Percentiles rank a stretch among this genome's conserved stretches.
Evolutionary conservation across 2,113 vertebrate genomes (phyloP).

Genomic region (Microcebus murinus): DNA sequence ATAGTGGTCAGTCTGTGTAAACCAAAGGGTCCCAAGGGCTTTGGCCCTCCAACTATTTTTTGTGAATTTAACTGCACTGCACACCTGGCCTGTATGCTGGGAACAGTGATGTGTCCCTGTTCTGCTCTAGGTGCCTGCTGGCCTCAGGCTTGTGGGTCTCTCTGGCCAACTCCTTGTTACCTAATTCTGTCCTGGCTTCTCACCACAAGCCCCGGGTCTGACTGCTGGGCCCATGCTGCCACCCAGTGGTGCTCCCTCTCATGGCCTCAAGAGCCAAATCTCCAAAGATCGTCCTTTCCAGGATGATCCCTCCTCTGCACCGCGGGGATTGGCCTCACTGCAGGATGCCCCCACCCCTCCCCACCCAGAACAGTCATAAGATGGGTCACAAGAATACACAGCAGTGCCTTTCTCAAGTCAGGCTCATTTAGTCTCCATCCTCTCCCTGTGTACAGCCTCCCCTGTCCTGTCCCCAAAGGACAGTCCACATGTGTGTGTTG

Average conservation of each 20-base stretch:
- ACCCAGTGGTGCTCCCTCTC: conserved; percentile 39
- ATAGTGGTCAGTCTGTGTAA: neutral
- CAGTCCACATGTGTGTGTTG: neutral
- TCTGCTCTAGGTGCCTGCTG: neutral
- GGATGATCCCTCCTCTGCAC: neutral
- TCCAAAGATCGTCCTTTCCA: neutral
- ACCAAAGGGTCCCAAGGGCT: neutral
- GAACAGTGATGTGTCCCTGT: neutral
- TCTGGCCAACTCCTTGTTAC: neutral
- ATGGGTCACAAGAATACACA: neutral
- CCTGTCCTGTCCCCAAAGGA: neutral
- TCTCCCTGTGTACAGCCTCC: neutral
- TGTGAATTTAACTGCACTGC: neutral
- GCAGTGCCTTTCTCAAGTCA: neutral
- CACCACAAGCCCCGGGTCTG: neutral
- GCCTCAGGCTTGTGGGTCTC: neutral
- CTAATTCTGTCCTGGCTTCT: neutral
- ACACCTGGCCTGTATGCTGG: neutral
- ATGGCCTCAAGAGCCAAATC: neutral
- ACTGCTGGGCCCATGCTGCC: conserved; percentile 61
- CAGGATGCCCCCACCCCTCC: neutral
- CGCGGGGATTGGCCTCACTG: neutral
- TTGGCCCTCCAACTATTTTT: neutral
- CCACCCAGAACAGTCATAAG: neutral
- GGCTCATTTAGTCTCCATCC: neutral